Conservation (phyloP, 35 echinoderm and acorn worm species). For the Strongylocentrotus purpuratus region DNA sequence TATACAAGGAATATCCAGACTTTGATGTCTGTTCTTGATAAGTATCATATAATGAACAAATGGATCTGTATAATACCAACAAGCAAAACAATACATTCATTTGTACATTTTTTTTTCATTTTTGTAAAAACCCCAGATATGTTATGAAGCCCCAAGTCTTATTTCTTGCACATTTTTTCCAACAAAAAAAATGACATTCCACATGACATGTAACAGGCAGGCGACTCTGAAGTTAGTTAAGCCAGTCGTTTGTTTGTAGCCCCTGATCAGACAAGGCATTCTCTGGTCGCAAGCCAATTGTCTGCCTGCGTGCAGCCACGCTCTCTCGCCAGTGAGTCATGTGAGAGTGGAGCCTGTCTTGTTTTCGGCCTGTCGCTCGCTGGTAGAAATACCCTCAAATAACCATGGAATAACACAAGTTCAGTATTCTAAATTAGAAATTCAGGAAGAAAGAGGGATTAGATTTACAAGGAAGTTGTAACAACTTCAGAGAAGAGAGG, state of each 20-base stretch:
- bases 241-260: neutral
- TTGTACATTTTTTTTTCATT: no score
- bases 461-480: neutral
- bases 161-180: neutral
- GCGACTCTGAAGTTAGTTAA: neutral
- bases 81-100: no score
- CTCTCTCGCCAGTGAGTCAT: neutral
- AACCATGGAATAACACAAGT: neutral
- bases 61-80: no score
- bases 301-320: conserved; percentile 19
- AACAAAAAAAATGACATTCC: neutral
- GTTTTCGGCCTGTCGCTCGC: conserved; percentile 23
- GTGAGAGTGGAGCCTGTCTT: conserved; percentile 5
- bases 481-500: neutral
- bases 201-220: neutral
- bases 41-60: no score
- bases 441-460: neutral
- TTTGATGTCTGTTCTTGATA: no score
- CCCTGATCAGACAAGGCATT: neutral
- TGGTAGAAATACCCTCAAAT: neutral
- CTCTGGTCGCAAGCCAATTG: neutral
- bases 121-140: no score
- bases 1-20: no score
- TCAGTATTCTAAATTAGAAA: neutral
- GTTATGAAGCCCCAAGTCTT: no score